These are phyloP conservation scores for Forbesichthys papilliferus DNA, from an alignment of 2,113 vertebrate species.

Conservation along the genomic window DNA sequence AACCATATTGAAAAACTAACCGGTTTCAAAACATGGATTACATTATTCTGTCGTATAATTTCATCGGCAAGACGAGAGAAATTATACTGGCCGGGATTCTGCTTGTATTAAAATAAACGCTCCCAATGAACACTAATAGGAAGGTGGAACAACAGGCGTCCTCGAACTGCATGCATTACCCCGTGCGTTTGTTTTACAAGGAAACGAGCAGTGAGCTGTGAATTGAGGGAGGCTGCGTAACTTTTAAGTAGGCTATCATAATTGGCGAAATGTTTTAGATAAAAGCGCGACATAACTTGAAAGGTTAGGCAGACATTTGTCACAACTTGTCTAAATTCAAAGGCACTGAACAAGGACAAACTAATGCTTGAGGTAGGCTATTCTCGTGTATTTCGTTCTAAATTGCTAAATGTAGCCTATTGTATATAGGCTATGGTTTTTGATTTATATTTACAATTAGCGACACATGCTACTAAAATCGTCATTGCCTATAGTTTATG, in stretches of 20 bases:
- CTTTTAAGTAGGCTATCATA: background rate
- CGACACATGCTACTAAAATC: background rate
- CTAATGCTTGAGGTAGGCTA: slow-evolving; percentile 41
- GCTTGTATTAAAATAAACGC: slow-evolving; percentile 22
- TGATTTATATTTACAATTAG: too few species aligned
- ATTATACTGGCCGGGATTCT: slow-evolving; percentile 14
- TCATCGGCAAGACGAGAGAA: too few species aligned
- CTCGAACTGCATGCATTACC: background rate
- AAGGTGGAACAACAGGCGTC: slow-evolving; percentile 65
- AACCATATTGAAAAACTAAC: too few species aligned
- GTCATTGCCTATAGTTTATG: background rate
- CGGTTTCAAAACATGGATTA: too few species aligned
- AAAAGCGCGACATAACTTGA: background rate
- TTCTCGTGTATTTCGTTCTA: background rate
- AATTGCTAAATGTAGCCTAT: too few species aligned
- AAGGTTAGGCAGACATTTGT: background rate
- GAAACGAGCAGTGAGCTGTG: background rate
- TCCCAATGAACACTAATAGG: slow-evolving; percentile 30
- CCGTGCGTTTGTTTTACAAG: background rate
- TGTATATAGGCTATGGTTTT: too few species aligned
- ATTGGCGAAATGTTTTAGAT: background rate
- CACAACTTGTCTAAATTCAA: background rate
- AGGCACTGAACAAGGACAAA: slow-evolving; percentile 9
- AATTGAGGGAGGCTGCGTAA: background rate
- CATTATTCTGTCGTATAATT: too few species aligned